Base-by-base conservation (phyloP, 1,140 invertebrate species). In the Epicauta chinensis region DNA sequence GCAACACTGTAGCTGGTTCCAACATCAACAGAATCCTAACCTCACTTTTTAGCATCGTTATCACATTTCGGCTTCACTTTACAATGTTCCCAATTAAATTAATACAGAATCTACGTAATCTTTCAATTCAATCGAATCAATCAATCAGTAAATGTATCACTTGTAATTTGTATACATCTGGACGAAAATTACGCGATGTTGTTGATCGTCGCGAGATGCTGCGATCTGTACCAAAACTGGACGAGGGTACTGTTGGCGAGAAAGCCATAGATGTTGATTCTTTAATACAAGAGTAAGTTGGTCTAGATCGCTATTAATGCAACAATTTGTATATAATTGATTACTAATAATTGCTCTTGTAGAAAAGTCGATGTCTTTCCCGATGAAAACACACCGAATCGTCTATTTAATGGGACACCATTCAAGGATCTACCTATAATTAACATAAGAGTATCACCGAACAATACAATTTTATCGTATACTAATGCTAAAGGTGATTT, bases 381-480 rank as follows among this genome's bases (percentile, higher is more conserved):
- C 2, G 81, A 84, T 67, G 71, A 76, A 48, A 76, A 81, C 53
- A 87, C 87, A 1, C 80, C 83, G 40, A 77, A 84, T 53, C 73
- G 73, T 61, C 56, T 93, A n/a, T 89, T 91, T 68, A 77, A 89
- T 68, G 89, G 87, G 7, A 69, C 84, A 0, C 79, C 79, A 10
- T 97, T 83, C 69, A 82, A 84, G 66, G 78, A 91, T 12, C 64
- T 95, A 29, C 90, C 89, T 1, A 82, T 96, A 51, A 77, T 84
- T 53, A 84, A 93, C 67, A 85, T 96, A 23, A 81, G 84, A 64
- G 81, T 86, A 9, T 81, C 83, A 10, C 76, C 76, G 50, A 97
- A 97, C 71, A 97, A 97, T 70, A 95, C 93, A 11, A 83, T 93
- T 39, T 77, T 96, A 48, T 75, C 75, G 23, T 53, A 93, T 7